Percentiles rank a stretch among this genome's conserved stretches.
These are phyloP conservation scores for Hartigia nigra DNA, from an alignment of 2,888 invertebrate species.

Conservation along the genomic window DNA sequence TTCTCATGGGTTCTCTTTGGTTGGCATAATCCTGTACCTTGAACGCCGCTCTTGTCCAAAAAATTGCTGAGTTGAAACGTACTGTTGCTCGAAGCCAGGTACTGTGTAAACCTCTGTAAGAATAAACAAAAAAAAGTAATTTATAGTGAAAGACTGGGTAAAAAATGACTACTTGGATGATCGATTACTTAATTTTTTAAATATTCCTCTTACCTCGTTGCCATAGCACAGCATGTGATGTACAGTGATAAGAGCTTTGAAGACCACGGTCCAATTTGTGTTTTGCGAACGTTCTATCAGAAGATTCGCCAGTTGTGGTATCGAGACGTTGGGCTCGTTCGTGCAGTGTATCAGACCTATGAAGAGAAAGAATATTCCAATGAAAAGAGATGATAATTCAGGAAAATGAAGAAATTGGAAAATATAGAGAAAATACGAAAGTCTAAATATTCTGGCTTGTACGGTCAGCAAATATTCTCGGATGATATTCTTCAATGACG, in stretches of 20 bases:
- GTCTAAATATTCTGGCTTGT: not conserved
- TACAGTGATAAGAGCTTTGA: slow-evolving; percentile 96
- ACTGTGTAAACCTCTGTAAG: slow-evolving; percentile 98
- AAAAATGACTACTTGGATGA: not conserved
- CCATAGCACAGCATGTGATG: slow-evolving; percentile 99
- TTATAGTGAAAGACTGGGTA: slow-evolving; percentile 6
- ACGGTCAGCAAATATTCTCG: not conserved
- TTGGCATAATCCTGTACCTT: slow-evolving; percentile 75
- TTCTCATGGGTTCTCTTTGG: not conserved
- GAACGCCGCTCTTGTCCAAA: slow-evolving; percentile 96
- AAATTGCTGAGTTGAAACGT: slow-evolving; percentile 98
- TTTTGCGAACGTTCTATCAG: slow-evolving; percentile 98
- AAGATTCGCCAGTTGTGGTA: slow-evolving; percentile 98
- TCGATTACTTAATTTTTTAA: not conserved
- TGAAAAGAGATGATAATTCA: not conserved
- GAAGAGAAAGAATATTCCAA: slow-evolving; percentile 61
- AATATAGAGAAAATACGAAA: not conserved
- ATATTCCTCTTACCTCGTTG: slow-evolving; percentile 85
- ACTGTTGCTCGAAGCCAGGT: slow-evolving; percentile 99
- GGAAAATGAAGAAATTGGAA: not conserved
- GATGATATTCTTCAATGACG: not conserved
- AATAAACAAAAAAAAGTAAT: slow-evolving; percentile 54
- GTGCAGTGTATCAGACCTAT: slow-evolving; percentile 99
- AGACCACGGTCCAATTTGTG: slow-evolving; percentile 98
- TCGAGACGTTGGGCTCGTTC: slow-evolving; percentile 99